Evolutionary conservation across 2,113 vertebrate species (phyloP).

Genomic region (Grammomys dolichurus): DNA sequence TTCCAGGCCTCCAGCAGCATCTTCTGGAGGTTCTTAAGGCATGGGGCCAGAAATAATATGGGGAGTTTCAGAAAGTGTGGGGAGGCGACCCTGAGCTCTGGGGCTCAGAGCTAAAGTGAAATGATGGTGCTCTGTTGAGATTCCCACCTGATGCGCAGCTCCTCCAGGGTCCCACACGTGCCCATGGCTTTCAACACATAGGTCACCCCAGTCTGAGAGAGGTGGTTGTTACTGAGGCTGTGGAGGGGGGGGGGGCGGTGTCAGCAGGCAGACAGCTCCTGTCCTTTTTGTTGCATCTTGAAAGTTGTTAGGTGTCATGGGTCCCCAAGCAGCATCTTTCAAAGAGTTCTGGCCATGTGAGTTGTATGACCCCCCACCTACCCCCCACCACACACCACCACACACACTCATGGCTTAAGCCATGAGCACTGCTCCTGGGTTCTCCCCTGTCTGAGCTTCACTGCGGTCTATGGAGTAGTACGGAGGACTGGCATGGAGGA

Average conservation of each 20-base stretch:
- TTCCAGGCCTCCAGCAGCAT: rapidly evolving
- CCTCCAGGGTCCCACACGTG: slow-evolving; percentile 81
- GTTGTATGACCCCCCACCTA: rapidly evolving
- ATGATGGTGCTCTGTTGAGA: rapidly evolving
- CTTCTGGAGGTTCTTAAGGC: background rate
- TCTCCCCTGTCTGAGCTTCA: background rate
- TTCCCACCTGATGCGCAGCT: slow-evolving; percentile 89
- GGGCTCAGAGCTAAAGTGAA: background rate
- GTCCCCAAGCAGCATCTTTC: background rate
- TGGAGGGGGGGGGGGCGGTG: background rate
- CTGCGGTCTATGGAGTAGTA: background rate
- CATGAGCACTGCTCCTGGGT: rapidly evolving
- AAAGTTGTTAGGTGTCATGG: background rate
- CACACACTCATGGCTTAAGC: background rate
- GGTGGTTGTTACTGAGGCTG: slow-evolving; percentile 91
- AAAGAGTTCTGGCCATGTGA: background rate
- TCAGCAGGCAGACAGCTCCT: background rate
- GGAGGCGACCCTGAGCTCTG: too few relatives aligned
- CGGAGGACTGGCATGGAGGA: background rate
- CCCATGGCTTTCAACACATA: slow-evolving; percentile 84
- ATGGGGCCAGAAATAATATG: background rate
- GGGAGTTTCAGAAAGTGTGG: background rate
- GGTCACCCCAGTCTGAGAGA: slow-evolving; percentile 84
- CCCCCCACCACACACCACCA: background rate
- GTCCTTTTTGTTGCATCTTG: background rate